Conservation (phyloP, 2,797 vertebrate species). For the Setipinna tenuifilis region DNA sequence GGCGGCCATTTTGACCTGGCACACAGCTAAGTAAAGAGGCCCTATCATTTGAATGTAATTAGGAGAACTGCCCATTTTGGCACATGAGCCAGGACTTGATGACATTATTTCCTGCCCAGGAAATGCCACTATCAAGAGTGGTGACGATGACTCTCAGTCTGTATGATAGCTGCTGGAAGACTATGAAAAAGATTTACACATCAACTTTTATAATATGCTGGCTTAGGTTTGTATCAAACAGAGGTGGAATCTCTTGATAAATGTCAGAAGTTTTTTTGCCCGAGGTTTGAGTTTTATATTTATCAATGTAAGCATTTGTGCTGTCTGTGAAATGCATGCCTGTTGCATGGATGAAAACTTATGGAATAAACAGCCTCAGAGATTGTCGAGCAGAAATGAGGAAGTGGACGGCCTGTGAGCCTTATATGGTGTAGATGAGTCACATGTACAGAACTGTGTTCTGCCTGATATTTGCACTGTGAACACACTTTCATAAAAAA, state of each 20-base stretch:
- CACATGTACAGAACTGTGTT: not conserved
- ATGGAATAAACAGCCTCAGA: not conserved
- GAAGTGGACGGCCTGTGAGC: not conserved
- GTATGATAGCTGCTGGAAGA: not conserved
- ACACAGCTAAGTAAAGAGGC: not conserved
- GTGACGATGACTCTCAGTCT: not conserved
- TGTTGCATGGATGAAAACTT: not conserved
- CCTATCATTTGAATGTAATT: not conserved
- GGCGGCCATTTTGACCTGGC: not conserved
- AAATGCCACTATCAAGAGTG: not conserved
- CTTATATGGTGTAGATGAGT: not conserved
- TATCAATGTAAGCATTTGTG: not conserved
- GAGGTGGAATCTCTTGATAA: too few species aligned
- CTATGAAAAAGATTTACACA: not conserved
- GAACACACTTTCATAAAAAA: not conserved
- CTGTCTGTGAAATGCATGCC: not conserved
- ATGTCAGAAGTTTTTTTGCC: not conserved
- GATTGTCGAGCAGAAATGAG: not conserved
- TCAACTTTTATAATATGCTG: not conserved
- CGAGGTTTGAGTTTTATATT: not conserved
- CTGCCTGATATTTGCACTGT: not conserved
- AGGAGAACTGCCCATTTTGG: not conserved
- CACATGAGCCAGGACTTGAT: not conserved
- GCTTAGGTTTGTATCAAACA: too few species aligned
- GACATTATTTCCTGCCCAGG: slow-evolving; percentile 2